phyloP scores from a whole-genome alignment of 1,140 invertebrate species.

The Heliconius hewitsoni region DNA sequence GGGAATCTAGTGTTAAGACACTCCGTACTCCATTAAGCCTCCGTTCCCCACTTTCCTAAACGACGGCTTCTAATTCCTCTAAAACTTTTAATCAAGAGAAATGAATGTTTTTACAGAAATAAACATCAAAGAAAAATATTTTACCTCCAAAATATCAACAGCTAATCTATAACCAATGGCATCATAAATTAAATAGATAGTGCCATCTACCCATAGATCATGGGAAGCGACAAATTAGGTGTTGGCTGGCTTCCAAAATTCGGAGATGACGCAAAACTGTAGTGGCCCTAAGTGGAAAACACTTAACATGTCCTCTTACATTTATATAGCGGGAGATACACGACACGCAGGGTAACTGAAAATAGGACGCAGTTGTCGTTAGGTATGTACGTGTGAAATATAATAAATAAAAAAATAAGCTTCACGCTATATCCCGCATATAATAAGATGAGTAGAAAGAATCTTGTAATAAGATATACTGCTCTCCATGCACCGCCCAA shows the following conservation, averaged over 20 bases:
- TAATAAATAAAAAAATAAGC: neutral
- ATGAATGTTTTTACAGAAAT: neutral
- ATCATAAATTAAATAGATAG: neutral
- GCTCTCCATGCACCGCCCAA: neutral
- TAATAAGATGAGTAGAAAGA: neutral
- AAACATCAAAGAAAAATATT: neutral
- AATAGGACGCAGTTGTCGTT: neutral
- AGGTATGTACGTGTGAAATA: neutral
- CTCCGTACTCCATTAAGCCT: no score
- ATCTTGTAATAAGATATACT: no score
- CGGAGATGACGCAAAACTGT: constrained; percentile 19
- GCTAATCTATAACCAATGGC: neutral
- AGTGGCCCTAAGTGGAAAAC: constrained; percentile 13
- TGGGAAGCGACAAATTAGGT: neutral
- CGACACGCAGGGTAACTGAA: neutral
- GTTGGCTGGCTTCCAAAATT: constrained; percentile 17
- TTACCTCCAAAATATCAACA: neutral
- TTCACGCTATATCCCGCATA: neutral
- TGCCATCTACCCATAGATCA: neutral
- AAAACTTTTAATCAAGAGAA: no score
- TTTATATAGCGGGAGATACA: constrained; percentile 8
- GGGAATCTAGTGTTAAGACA: no score
- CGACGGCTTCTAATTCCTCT: no score
- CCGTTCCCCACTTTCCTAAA: no score
- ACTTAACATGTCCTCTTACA: constrained; percentile 14